Evolutionary conservation across 2,113 vertebrate genomes (phyloP).

Genomic region (Platichthys flesus): DNA sequence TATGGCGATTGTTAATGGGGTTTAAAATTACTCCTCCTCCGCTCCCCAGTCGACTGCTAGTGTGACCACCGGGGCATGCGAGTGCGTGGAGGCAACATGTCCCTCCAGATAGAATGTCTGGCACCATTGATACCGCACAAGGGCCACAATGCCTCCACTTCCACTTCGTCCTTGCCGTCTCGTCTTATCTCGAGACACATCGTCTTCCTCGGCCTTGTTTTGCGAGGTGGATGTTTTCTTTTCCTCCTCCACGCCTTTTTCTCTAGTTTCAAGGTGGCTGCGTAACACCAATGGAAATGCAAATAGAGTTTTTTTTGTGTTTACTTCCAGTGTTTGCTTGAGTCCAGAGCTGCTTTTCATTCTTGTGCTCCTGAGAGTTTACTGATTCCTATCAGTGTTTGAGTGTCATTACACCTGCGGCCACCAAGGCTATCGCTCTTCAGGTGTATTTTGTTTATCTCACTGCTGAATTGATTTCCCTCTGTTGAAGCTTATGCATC

Average conservation of each 20-base stretch:
- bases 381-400: constrained; percentile 68
- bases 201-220: constrained; percentile 53
- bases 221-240: constrained; percentile 43
- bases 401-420: constrained; percentile 60
- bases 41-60: constrained; percentile 74
- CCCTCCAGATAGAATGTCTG: constrained; percentile 75
- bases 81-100: constrained; percentile 67
- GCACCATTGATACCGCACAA: constrained; percentile 72
- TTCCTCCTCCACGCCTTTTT: constrained; percentile 14
- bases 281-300: no score
- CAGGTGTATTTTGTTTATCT: constrained; percentile 61
- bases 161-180: constrained; percentile 56
- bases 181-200: constrained; percentile 51
- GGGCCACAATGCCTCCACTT: constrained; percentile 64
- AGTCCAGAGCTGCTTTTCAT: constrained; percentile 32
- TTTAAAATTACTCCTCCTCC: constrained; percentile 84
- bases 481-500: constrained; percentile 31
- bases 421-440: constrained; percentile 39
- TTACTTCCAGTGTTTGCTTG: constrained; percentile 4
- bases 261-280: constrained; percentile 49
- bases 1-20: constrained; percentile 87
- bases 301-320: neutral
- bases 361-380: constrained; percentile 56
- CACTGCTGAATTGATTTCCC: constrained; percentile 55
- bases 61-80: constrained; percentile 77